Percentiles rank a stretch among this genome's conserved stretches.
Evolutionary conservation across 2,888 invertebrate species (phyloP).

Genomic region (Apotomis capreana): DNA sequence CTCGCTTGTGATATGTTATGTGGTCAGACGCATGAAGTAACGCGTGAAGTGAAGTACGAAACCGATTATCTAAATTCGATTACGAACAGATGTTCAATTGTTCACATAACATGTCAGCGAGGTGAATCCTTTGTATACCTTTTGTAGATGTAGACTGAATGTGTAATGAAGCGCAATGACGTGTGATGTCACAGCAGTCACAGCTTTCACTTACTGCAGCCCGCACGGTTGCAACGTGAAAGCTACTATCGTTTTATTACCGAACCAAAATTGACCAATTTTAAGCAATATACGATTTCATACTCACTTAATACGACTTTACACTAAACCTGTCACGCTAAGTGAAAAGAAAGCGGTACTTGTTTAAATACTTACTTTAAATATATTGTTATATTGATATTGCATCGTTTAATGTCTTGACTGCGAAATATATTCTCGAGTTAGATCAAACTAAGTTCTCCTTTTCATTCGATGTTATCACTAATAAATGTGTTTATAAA

Average conservation of each 20-base stretch:
- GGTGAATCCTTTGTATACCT: slow-evolving; percentile 20
- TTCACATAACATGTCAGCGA: slow-evolving; percentile 21
- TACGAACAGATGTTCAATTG: slow-evolving; percentile 18
- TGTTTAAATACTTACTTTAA: background rate
- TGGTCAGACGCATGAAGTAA: no score
- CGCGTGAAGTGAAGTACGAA: slow-evolving; percentile 19
- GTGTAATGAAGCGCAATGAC: slow-evolving; percentile 54
- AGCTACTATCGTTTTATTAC: slow-evolving; percentile 61
- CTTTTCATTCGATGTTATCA: background rate
- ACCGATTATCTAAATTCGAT: slow-evolving; percentile 33
- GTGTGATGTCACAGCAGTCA: slow-evolving; percentile 61
- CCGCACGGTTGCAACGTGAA: slow-evolving; percentile 65
- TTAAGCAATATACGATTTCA: slow-evolving; percentile 37
- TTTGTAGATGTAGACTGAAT: slow-evolving; percentile 34
- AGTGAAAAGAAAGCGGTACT: slow-evolving; percentile 33
- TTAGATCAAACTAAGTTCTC: background rate
- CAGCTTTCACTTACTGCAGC: slow-evolving; percentile 66
- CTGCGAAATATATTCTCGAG: background rate
- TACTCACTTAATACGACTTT: slow-evolving; percentile 27
- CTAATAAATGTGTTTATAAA: background rate
- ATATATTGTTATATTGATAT: slow-evolving; percentile 28
- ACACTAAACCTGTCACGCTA: slow-evolving; percentile 32
- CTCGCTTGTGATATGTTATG: no score
- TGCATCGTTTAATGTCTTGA: slow-evolving; percentile 12
- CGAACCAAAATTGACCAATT: slow-evolving; percentile 39